These are phyloP conservation scores for Butorides virescens DNA, from an alignment of 2,113 vertebrate species.

Conservation along the genomic window DNA sequence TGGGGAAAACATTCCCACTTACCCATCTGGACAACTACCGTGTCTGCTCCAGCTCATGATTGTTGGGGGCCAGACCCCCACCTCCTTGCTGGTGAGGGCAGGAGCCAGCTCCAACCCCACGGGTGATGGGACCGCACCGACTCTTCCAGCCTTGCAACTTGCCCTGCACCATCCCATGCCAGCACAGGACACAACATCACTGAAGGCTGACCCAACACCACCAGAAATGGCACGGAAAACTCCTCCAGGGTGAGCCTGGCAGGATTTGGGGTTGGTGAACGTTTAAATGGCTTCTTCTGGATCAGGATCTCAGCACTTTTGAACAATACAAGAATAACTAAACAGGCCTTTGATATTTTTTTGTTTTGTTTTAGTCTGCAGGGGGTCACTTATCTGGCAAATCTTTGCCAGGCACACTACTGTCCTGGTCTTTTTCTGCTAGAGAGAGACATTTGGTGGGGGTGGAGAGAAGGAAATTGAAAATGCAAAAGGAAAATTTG, in stretches of 20 bases:
- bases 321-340: not conserved
- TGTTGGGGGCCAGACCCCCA: not conserved
- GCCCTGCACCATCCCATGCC: not conserved
- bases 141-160: not conserved
- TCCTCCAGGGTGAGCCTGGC: not conserved
- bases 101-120: not conserved
- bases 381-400: not conserved
- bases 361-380: not conserved
- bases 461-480: not conserved
- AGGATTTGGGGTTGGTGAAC: not conserved
- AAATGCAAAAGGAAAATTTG: not conserved
- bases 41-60: not conserved
- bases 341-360: not conserved
- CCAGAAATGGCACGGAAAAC: not conserved
- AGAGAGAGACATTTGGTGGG: not conserved
- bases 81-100: not conserved
- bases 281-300: not conserved
- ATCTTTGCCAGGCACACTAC: not conserved
- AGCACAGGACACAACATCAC: not conserved
- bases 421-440: not conserved
- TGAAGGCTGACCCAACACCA: not conserved
- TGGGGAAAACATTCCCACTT: not conserved
- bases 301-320: not conserved
- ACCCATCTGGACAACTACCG: not conserved
- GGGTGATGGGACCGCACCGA: not conserved